Base-by-base conservation (phyloP, 1,140 invertebrate species). In the Bombus ignitus region DNA sequence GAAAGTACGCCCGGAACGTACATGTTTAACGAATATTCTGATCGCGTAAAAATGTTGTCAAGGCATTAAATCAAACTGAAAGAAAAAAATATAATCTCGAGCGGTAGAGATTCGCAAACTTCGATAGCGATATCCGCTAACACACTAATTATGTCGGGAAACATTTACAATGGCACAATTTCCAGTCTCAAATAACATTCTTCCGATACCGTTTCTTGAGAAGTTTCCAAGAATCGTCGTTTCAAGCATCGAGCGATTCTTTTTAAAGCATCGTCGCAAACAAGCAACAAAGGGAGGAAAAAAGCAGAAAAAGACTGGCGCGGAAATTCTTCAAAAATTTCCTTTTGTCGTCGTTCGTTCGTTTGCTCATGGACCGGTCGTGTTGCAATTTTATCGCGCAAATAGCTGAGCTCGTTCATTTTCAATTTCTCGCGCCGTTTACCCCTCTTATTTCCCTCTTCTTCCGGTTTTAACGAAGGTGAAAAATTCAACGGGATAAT, bases 401-500 rank as follows among this genome's bases (percentile, higher is more conserved):
- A 85, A 85, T 81, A 81, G 68, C 77, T 35, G 12, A 10, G 77
- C 77, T 73, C 83, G 71, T 85, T 85, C 83, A 81, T 85, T 85
- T 81, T 81, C 59, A 81, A 85, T 85, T 74, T 85, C 83, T 66
- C 78, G 57, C 78, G 42, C 78, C 78, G 83, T 85, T 85, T 74
- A 74, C 57, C 78, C 42, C 71, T 68, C 78, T 74, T 57, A 74
- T 66, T 53, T 18, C 68, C 71, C 78, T 68, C 59, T 74, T 74
- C 78, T 74, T 81, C 57, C 78, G n/a, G 83, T 37, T 85, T 85
- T 85, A 85, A 85, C 83, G 83, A 85, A 85, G 83, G 83, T 81
- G 83, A 85, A 71, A 85, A 85, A 81, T 85, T 85, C 83, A 81
- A 59, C 68, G 75, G 57, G 74, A 83, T 89, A 88, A 89, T 89